Base-by-base conservation (phyloP, 2,113 vertebrate species). In the Campylomormyrus tamandua region DNA sequence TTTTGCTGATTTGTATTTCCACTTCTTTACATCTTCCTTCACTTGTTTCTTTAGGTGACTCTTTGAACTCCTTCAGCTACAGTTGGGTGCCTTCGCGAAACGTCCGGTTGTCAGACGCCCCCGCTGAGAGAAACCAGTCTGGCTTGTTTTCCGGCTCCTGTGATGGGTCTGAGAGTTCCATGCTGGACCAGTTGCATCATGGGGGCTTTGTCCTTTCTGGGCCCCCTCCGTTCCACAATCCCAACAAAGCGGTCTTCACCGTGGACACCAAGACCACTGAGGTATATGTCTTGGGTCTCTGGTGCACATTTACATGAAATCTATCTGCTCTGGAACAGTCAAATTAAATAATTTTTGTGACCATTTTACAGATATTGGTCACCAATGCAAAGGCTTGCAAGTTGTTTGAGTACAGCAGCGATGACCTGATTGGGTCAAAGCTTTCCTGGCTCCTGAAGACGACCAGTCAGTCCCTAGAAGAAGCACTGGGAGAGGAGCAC, bases 351-450 rank as follows among this genome's bases (percentile, higher is more conserved):
- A 53, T 88, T 10, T 84, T 3, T 58, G 50, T 88, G 87, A 85
- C 17, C n/a, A 35, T 35, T 27, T 48, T 58, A n/a, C 92, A 99
- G 98, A 96, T 99, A 93, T 91, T 97, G 24, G 96, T 98, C 89
- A 97, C 96, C 89, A 99, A 98, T 74, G 96, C 98, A 88, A 94
- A 94, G 92, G 98, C 98, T 3, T 97, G 96, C 93, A 96, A 94
- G 83, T 93, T 98, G 80, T 95, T 99, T 93, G 96, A 97, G 39
- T 97, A 95, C 87, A 95, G 94, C 15, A 92, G 94, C 77, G 90
- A 93, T 17, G 96, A 97, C 9, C 91, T 99, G 90, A 95, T 97
- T 87, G 97, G 97, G 45, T 95, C 94, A 93, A 96, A 95, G 86
- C 93, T 99, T 66, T 94, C 95, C 0, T 89, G 56, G 42, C 83